Evolutionary conservation across 2,113 vertebrate genomes (phyloP).

Genomic region (Thamnaconus septentrionalis): DNA sequence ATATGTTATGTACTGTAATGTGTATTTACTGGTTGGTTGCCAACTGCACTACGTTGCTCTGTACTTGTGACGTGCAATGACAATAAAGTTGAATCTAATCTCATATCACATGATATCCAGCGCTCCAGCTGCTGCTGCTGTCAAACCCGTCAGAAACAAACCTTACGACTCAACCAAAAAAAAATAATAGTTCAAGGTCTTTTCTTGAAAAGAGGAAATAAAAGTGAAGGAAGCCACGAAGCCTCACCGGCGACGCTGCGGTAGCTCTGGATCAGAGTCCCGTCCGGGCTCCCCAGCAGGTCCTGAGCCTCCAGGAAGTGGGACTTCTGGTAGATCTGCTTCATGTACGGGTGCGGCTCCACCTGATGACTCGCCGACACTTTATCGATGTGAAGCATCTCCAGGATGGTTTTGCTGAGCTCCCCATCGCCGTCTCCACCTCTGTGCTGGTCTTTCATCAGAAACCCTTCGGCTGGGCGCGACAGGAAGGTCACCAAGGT

Average conservation of each 20-base stretch:
- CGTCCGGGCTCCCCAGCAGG: conserved; percentile 49
- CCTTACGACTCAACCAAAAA: too few species aligned
- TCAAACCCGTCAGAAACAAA: too few species aligned
- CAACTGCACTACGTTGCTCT: too few species aligned
- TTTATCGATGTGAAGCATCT: conserved; percentile 77
- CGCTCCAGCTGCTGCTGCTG: too few species aligned
- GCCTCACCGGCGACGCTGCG: conserved; percentile 64
- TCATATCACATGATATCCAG: too few species aligned
- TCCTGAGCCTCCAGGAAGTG: conserved; percentile 39
- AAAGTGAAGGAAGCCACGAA: neutral
- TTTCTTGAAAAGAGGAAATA: too few species aligned
- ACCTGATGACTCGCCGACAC: conserved; percentile 62
- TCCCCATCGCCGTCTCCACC: conserved; percentile 27
- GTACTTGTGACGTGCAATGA: too few species aligned
- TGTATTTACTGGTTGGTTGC: too few species aligned
- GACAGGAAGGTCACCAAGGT: conserved; percentile 22
- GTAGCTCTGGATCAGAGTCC: conserved; percentile 74
- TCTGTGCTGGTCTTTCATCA: conserved; percentile 21
- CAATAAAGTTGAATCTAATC: too few species aligned
- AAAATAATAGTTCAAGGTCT: too few species aligned
- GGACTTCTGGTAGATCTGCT: conserved; percentile 63
- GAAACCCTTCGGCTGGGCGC: conserved; percentile 9
- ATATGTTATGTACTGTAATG: too few species aligned
- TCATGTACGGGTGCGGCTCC: conserved; percentile 77
- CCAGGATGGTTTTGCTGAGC: conserved; percentile 70